Evolutionary conservation across 1,140 invertebrate species (phyloP), one percentile per base, ranked within the genome.

Genomic region (Lasaia peninsularis): DNA sequence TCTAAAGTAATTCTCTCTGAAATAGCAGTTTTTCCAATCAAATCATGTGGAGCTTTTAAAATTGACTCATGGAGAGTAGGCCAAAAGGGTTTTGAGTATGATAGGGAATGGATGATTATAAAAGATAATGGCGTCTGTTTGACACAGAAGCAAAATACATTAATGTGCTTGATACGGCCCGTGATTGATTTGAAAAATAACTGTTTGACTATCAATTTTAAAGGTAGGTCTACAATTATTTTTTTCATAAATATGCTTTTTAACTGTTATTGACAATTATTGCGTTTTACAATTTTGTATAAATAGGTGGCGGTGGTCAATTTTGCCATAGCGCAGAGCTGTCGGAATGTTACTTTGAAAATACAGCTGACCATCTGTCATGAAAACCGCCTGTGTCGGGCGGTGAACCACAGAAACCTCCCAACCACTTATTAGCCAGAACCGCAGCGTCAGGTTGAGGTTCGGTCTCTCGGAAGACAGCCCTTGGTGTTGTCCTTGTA

Each of bases 81-180:
- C 18, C 62, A 75, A 0, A 93, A 92, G 69, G 97, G 97, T 1
- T 90, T 99, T 12, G 88, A 94, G 71, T 98, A 95, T 82, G 98
- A 99, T 84, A 91, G 98, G 68, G 92, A 95, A 72, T 99, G 97
- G 97, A 96, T 98, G 94, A 94, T 99, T 58, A 90, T 97, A 1
- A 95, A 93, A 65, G 86, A 89, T 24, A 90, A 92, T 71, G 97
- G 97, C 18, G 91, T 94, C 37, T 94, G 94, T 58, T 76, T 99
- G 11, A 98, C 96, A 24, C 97, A 98, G 83, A 98, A 99, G 80
- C 92, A 94, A 53, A 92, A 94, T 69, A 92, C 94, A 0, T 92
- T 91, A 62, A 90, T 99, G 71, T 97, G 96, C 86, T 84, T 95
- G 20, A 92, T 99, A n/a, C 91, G 87, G 68, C 97, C 98, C 2